phyloP scores from a whole-genome alignment of 2,797 vertebrate genomes.

The Sebastes elongatus region DNA sequence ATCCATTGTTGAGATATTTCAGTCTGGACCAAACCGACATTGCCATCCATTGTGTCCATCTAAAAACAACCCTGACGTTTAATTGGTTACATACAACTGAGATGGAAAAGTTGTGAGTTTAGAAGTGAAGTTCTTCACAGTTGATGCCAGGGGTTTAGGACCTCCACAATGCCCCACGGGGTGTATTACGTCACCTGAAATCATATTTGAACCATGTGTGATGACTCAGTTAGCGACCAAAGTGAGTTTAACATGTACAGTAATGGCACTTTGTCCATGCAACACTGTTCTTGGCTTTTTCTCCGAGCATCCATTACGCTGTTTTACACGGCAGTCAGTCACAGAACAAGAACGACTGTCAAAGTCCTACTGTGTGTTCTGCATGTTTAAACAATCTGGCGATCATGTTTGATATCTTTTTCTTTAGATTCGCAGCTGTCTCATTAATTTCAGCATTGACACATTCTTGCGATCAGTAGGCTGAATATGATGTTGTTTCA shows the following conservation, averaged over 20 bases:
- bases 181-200: constrained; percentile 46
- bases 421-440: not conserved
- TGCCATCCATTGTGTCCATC: not conserved
- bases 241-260: constrained; percentile 19
- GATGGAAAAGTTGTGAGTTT: constrained; percentile 24
- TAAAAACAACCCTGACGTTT: not conserved
- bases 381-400: not conserved
- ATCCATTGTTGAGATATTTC: not conserved
- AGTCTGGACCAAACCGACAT: not conserved
- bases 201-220: constrained; percentile 48
- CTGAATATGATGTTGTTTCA: constrained; percentile 41
- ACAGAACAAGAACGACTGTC: not conserved
- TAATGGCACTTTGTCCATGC: constrained; percentile 26
- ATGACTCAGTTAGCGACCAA: constrained; percentile 32
- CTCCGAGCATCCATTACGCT: constrained; percentile 12
- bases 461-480: not conserved
- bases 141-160: constrained; percentile 13
- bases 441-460: not conserved
- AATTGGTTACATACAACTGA: not conserved
- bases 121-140: constrained; percentile 1
- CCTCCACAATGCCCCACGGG: constrained; percentile 1
- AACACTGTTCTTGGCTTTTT: not conserved
- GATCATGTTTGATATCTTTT: not conserved
- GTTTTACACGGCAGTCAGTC: constrained; percentile 24
- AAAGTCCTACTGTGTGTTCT: constrained; percentile 12